Evolutionary conservation across 2,113 vertebrate genomes (phyloP), one percentile per base, ranked within the genome.

Genomic region (Malaclemys terrapin): DNA sequence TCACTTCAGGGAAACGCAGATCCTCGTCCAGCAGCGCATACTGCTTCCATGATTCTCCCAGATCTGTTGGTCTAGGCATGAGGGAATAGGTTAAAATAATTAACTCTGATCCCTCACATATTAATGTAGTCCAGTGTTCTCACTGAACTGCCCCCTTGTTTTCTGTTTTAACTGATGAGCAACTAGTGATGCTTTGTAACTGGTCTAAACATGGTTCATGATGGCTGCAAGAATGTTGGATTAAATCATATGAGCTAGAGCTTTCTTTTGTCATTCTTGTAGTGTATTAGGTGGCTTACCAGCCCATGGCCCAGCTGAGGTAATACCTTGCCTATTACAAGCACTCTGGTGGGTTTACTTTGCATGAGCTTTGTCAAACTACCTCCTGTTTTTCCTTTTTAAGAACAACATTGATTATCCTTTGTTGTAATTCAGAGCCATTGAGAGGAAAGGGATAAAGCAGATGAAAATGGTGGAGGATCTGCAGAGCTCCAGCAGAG

Each of bases 221-320:
- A 75, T 75, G 62, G 38, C n/a, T 62, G 27, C 59, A 20, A 35
- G 31, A 65, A 65, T 13, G 14, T 17, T 35, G 65, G 17, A 7
- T 65, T 24, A 0, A 10, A 22, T 80, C 52, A 31, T 45, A 24
- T 62, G 31, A 80, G 35, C 45, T 25, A 20, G 52, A 47, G 10
- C 2, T 82, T 79, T 62, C 35, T 50, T 82, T 65, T 6, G 47
- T 75, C 20, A 24, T 38, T 38, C 38, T 75, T 75, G 69, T 75
- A 75, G 19, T 62, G 16, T 52, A 29, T 27, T 82, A 83, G 19
- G 57, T 87, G 1, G 69, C 16, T 22, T 57, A 22, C 62, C 0
- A 0, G 65, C n/a, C 62, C 12, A 0, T 0, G 0, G 3, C 16
- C 45, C 13, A 87, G 49, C 75, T 81, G 17, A 50, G 27, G 7